Base-by-base conservation (phyloP, 1,140 invertebrate species). In the Drosophila miranda region DNA sequence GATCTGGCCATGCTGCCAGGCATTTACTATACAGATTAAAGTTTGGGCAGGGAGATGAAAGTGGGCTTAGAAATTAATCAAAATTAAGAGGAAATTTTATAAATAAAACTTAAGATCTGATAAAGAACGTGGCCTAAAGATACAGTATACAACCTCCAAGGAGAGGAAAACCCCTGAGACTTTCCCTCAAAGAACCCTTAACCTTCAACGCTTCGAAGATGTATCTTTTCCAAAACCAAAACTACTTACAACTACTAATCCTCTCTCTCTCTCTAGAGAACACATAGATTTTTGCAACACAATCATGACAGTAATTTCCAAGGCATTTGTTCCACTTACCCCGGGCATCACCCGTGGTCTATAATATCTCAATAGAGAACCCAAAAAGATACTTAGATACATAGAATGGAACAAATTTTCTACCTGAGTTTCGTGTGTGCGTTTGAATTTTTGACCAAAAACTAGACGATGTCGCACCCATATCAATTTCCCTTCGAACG, bases 401-500 rank as follows among this genome's bases (percentile, higher is more conserved):
- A 38, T 34, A 34, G 30, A 0, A 9, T 13, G 16, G 16, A 16
- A 16, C 16, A 16, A 16, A 26, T 26, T 26, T 67, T 44, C 61
- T 81, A 81, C 78, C 78, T 80, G 78, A 72, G 28, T 38, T 16
- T 16, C 16, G 16, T 16, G 16, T 16, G 16, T 16, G 16, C 16
- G 16, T 16, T 16, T 16, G 16, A 16, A 16, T 16, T 16, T 38
- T 75, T 73, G 59, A 58, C 54, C 61, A 66, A 45, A 43, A 26
- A 26, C 59, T 44, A 46, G 58, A 62, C 59, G 41, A 67, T 66
- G 58, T 71, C 62, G 81, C 81, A 86, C 82, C 81, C 81, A 87
- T 86, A 86, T 86, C 81, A 81, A 66, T 86, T 87, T 87, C 81
- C 57, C 51, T 45, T 51, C 28, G 45, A 56, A 56, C 46, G 30